Percentiles rank a stretch among this genome's conserved stretches.
Evolutionary conservation across 2,113 vertebrate species (phyloP).

Genomic region (Spea bombifrons): DNA sequence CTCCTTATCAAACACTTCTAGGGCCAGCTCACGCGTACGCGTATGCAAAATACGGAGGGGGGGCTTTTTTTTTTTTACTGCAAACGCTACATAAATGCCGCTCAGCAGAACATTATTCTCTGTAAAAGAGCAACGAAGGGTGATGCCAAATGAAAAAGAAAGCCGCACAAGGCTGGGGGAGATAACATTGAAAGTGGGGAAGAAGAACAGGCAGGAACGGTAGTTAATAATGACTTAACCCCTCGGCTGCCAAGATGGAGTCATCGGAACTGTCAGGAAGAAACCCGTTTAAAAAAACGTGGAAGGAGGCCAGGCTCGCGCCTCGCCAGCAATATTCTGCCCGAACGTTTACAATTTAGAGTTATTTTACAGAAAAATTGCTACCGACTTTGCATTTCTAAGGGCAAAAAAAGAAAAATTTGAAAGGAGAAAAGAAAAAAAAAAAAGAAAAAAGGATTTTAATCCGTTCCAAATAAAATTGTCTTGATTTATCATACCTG

Average conservation of each 20-base stretch:
- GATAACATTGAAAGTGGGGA: conserved; percentile 20
- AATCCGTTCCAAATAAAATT: no score
- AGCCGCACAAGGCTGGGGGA: background rate
- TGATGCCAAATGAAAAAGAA: background rate
- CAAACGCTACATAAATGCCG: conserved; percentile 17
- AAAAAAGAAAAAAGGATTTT: no score
- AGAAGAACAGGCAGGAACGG: background rate
- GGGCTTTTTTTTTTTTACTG: background rate
- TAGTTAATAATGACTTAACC: background rate
- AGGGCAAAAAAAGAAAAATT: conserved; percentile 15
- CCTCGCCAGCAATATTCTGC: background rate
- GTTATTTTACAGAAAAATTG: background rate
- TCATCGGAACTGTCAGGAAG: background rate
- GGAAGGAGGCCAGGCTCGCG: background rate
- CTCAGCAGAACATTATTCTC: conserved; percentile 23
- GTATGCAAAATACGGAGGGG: conserved; percentile 15
- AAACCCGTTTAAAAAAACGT: background rate
- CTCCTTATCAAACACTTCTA: conserved; percentile 15
- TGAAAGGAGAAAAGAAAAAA: no score
- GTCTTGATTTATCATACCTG: no score
- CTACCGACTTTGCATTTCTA: background rate
- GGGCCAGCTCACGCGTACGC: conserved; percentile 10
- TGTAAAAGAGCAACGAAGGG: conserved; percentile 14
- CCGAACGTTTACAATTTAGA: background rate
- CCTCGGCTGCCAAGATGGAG: background rate